Base-by-base conservation (phyloP, 2,797 vertebrate species). In the Characodon lateralis region DNA sequence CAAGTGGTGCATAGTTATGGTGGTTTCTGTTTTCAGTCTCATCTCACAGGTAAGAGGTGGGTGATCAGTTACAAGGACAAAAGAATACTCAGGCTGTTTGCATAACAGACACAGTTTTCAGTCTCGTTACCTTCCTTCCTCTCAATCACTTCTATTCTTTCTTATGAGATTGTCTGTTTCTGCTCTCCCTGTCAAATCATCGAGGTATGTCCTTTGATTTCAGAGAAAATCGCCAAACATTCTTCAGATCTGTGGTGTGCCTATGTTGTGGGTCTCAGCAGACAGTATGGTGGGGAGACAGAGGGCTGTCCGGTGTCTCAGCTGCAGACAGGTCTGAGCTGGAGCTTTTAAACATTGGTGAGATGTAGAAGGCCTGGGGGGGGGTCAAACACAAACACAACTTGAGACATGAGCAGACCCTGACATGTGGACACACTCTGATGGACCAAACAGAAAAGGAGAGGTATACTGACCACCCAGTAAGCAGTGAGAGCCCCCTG, bases 401-500 rank as follows among this genome's bases (percentile, higher is more conserved):
- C 26, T 50, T 84, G 7, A 79, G 43, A 77, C 46, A 63, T 73
- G 1, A 63, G 81, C 56, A 56, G 41, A 70, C 16, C 14, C 3
- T 80, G 59, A 84, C 76, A 72, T 5, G 26, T 5, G 46, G 68
- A 78, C 2, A 61, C 0, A 13, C 28, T 72, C 48, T 22, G 43
- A 74, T 73, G 75, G 22, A 70, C 6, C 78, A 78, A 68, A 82
- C 71, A 39, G 59, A 74, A 59, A 58, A 72, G 66, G 22, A 1
- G 8, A 73, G 59, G 50, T 41, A 6, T 82, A 94, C 95, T 94
- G 81, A 95, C 95, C 92, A 94, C 94, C 94, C 94, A 95, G 91
- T 92, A 94, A n/a, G 95, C 95, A 28, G 94, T 94, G 51, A 95
- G 70, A 0, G 93, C 94, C 56, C 96, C 95, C 81, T 95, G 94